Conservation (phyloP, 2,113 vertebrate genomes). For the Pteronura brasiliensis region DNA sequence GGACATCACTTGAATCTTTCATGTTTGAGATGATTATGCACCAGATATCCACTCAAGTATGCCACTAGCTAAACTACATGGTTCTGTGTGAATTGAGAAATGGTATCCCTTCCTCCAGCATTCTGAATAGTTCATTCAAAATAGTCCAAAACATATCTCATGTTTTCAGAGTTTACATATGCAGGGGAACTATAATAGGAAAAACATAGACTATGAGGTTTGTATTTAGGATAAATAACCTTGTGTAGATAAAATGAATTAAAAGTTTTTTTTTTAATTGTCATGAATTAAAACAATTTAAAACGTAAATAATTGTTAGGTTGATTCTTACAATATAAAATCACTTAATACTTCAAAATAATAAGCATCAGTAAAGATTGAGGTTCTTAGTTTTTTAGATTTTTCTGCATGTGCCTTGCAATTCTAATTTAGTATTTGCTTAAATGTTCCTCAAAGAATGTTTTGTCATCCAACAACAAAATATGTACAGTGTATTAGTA, state of each 20-base stretch:
- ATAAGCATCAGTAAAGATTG: not conserved
- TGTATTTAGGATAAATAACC: not conserved
- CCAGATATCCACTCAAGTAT: not conserved
- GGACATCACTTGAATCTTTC: not conserved
- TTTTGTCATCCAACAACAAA: not conserved
- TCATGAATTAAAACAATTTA: not conserved
- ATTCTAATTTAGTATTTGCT: not conserved
- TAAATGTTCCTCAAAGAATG: not conserved
- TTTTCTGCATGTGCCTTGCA: not conserved
- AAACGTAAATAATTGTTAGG: not conserved
- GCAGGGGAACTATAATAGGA: not conserved
- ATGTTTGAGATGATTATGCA: not conserved
- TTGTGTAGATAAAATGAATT: not conserved
- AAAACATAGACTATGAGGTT: not conserved
- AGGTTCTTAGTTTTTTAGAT: not conserved
- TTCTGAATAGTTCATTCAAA: not conserved
- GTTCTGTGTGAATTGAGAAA: not conserved
- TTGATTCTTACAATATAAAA: not conserved
- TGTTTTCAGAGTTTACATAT: not conserved
- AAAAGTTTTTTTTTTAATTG: not conserved
- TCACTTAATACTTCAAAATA: not conserved
- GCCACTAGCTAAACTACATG: not conserved
- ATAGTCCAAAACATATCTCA: not conserved
- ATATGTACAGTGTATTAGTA: not conserved
- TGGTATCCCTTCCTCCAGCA: accelerated